Conservation (phyloP, 1,140 invertebrate genomes). For the Euwallacea fornicatus region DNA sequence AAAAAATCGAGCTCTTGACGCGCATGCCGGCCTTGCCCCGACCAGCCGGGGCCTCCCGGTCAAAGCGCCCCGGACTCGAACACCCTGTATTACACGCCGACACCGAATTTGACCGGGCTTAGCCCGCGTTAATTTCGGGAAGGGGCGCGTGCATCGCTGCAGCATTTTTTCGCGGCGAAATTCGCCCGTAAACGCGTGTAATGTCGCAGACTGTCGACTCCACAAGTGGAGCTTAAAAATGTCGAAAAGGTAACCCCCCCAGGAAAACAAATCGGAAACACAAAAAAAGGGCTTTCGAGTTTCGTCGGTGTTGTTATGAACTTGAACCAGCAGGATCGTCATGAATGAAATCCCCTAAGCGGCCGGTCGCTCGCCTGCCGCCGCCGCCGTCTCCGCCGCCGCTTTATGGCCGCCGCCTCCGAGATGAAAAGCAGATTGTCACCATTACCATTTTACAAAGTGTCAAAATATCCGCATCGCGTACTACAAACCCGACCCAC, state of each 20-base stretch:
- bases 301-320: constrained; percentile 27
- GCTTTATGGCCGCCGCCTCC: constrained; percentile 14
- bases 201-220: too few relatives aligned
- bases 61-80: too few relatives aligned
- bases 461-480: constrained; percentile 37
- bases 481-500: constrained; percentile 31
- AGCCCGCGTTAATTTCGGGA: too few relatives aligned
- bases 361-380: constrained; percentile 45
- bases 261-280: constrained; percentile 1
- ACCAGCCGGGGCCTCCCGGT: too few relatives aligned
- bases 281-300: constrained; percentile 9
- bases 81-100: too few relatives aligned
- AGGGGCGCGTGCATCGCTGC: too few relatives aligned
- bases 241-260: not conserved
- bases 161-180: too few relatives aligned
- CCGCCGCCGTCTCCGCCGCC: constrained; percentile 48
- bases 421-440: constrained; percentile 38
- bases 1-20: too few relatives aligned
- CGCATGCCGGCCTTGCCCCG: too few relatives aligned
- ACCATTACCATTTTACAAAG: constrained; percentile 35
- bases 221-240: too few relatives aligned
- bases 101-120: too few relatives aligned
- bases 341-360: constrained; percentile 38
- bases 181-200: too few relatives aligned
- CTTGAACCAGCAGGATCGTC: constrained; percentile 30